phyloP scores from a whole-genome alignment of 2,113 vertebrate genomes.

The Pollimyrus isidori region DNA sequence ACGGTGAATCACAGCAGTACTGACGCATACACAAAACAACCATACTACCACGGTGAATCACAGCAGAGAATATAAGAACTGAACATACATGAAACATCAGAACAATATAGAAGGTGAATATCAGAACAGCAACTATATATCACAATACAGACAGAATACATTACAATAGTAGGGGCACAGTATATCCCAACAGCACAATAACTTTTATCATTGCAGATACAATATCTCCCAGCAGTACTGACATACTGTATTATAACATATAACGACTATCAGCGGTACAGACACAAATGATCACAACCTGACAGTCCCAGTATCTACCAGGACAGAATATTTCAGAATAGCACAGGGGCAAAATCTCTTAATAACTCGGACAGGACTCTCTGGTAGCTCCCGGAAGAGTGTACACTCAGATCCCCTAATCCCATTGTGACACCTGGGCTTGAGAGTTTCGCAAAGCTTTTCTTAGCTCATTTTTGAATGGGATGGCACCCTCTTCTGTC shows the following conservation, averaged over 20 bases:
- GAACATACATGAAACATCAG: background rate
- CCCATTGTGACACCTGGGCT: background rate
- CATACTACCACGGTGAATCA: background rate
- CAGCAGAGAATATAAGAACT: background rate
- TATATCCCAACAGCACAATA: background rate
- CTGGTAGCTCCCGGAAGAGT: background rate
- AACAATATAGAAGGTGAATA: background rate
- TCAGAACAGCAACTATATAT: background rate
- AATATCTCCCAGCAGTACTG: background rate
- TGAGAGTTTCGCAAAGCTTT: background rate
- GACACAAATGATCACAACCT: background rate
- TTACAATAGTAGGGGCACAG: background rate
- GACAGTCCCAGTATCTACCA: background rate
- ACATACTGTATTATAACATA: background rate
- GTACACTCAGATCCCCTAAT: background rate
- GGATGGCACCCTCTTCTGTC: slow-evolving; percentile 13
- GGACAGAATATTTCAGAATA: background rate
- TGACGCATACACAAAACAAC: background rate
- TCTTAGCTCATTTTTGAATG: background rate
- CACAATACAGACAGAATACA: background rate
- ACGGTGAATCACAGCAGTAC: background rate
- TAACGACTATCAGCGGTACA: background rate
- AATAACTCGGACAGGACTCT: background rate
- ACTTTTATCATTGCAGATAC: background rate
- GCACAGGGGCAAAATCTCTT: background rate